Conservation (phyloP, 2,797 vertebrate genomes). For the Calcarius lapponicus region DNA sequence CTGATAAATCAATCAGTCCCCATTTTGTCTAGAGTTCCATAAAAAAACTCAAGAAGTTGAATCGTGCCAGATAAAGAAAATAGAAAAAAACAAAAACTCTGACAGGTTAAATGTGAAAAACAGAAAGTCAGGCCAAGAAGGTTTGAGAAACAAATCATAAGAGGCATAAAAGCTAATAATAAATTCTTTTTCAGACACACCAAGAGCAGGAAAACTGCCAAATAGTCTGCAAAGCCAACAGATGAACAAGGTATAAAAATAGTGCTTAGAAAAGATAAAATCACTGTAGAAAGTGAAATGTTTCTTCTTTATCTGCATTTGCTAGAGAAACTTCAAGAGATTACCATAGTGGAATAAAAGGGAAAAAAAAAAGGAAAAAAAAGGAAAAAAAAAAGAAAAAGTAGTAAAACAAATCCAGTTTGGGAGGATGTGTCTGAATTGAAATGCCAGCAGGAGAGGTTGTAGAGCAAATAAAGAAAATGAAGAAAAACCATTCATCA, state of each 20-base stretch:
- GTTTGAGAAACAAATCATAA: slow-evolving; percentile 33
- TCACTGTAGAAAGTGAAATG: slow-evolving; percentile 1
- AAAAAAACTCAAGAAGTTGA: slow-evolving; percentile 21
- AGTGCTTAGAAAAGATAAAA: slow-evolving; percentile 43
- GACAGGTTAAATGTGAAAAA: slow-evolving; percentile 50
- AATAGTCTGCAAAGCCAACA: slow-evolving; percentile 21
- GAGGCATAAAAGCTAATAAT: slow-evolving; percentile 34
- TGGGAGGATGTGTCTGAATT: neutral
- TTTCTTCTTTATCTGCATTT: slow-evolving; percentile 8
- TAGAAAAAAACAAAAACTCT: neutral
- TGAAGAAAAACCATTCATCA: neutral
- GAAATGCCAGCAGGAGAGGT: neutral
- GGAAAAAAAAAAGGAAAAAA: rapidly evolving
- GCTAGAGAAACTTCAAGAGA: neutral
- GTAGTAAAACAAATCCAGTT: neutral
- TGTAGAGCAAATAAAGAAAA: neutral
- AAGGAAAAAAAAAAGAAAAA: rapidly evolving
- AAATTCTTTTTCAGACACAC: slow-evolving; percentile 50
- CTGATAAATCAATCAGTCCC: slow-evolving; percentile 20
- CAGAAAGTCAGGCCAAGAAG: slow-evolving; percentile 26
- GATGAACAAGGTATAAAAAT: slow-evolving; percentile 51
- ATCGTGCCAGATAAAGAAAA: slow-evolving; percentile 1
- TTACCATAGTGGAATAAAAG: neutral
- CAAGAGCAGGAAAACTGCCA: slow-evolving; percentile 37
- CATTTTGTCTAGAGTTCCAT: neutral